phyloP scores from a whole-genome alignment of 2,797 vertebrate genomes.

The Pantherophis alleghaniensis region DNA sequence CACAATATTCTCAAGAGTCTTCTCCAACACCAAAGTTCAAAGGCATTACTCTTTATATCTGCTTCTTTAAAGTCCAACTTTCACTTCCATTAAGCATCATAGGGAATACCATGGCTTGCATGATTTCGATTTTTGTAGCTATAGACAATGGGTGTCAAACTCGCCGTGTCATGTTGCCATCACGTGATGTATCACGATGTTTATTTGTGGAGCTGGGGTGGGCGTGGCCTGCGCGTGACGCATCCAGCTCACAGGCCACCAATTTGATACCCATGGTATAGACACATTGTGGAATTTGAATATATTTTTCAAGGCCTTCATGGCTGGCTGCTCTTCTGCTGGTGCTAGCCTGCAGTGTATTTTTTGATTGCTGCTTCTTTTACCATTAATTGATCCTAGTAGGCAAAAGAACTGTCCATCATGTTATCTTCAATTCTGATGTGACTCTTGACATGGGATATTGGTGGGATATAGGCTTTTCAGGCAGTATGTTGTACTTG shows the following conservation, averaged over 20 bases:
- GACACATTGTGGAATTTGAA: background rate
- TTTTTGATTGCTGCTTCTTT: background rate
- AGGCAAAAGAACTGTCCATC: background rate
- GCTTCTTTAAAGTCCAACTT: background rate
- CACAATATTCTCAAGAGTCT: background rate
- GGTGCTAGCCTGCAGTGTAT: background rate
- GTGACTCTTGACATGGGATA: background rate
- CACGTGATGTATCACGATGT: too few species aligned
- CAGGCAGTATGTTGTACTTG: background rate
- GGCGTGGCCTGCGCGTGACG: too few species aligned
- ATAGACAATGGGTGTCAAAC: background rate
- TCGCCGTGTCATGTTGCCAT: too few species aligned
- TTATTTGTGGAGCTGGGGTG: too few species aligned
- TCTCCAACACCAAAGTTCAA: background rate
- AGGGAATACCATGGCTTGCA: background rate
- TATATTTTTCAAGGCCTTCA: background rate
- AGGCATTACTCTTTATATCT: background rate
- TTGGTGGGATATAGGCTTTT: background rate
- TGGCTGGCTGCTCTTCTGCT: background rate
- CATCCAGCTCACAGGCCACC: too few species aligned
- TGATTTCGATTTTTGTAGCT: background rate
- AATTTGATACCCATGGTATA: background rate
- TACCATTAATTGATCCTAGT: background rate
- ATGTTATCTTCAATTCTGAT: background rate
- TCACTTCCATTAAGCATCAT: background rate